Evolutionary conservation across 1,140 invertebrate genomes (phyloP).

Genomic region (Sinella curviseta): DNA sequence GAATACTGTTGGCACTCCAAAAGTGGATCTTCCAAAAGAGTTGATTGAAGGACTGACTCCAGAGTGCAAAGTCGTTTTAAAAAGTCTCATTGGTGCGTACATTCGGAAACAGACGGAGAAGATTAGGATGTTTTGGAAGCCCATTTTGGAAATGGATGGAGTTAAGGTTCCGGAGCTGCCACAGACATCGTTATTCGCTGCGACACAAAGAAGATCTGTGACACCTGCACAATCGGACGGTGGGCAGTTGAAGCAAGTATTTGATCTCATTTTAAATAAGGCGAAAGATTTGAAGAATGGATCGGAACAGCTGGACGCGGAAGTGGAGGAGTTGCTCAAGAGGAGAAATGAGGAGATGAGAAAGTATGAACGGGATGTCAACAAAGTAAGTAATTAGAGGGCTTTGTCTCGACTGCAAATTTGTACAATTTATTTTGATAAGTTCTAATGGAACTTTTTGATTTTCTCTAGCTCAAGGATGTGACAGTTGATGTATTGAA

Average conservation of each 20-base stretch:
- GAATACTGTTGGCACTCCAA: not conserved
- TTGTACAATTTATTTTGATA: not conserved
- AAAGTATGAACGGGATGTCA: not conserved
- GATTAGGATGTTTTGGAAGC: constrained; percentile 2
- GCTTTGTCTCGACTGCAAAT: too few relatives aligned
- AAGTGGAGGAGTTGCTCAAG: not conserved
- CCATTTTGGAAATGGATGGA: not conserved
- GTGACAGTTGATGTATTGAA: not conserved
- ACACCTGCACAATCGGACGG: too few relatives aligned
- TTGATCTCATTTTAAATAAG: not conserved
- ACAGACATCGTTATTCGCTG: not conserved
- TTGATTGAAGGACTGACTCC: not conserved
- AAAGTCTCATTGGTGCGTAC: not conserved
- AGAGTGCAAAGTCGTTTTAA: constrained; percentile 16
- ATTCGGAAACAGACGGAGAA: not conserved
- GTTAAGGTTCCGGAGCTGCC: not conserved
- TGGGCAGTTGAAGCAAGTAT: too few relatives aligned
- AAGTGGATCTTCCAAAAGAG: not conserved
- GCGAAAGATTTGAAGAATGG: not conserved
- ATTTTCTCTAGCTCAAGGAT: not conserved
- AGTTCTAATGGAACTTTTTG: not conserved
- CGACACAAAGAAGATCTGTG: not conserved
- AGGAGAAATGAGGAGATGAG: constrained; percentile 9
- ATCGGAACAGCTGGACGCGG: not conserved
- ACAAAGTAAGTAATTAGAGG: too few relatives aligned